Evolutionary conservation across 1,140 invertebrate genomes (phyloP), one percentile per base, ranked within the genome.

Genomic region (Drosophila santomea): DNA sequence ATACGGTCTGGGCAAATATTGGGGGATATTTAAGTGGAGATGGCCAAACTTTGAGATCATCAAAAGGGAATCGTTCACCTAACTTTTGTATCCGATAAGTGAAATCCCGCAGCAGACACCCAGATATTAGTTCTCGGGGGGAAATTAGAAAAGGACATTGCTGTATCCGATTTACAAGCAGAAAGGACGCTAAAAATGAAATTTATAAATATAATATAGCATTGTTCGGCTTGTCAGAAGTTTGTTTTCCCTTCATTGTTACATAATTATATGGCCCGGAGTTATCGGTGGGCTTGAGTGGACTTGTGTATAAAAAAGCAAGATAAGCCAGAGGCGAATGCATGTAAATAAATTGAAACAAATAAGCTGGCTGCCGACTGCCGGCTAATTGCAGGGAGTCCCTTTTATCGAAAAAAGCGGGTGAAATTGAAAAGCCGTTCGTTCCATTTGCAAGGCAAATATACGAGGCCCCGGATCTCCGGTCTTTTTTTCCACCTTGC

Each of bases 141-240:
- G 85, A 90, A 90, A 90, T 90, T 86, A 81, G 86, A 90, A 90
- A 39, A 90, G 85, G 85, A 90, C 81, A 90, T 90, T 90, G 85
- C 86, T 90, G 85, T 84, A 75, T 89, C 85, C 85, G 84, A 84
- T 17, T 39, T 36, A 62, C 54, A 74, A 82, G 77, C 44, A 64
- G 61, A 38, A 73, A 69, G 77, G 80, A 85, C 84, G 78, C 81
- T 85, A 74, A 58, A 86, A 83, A 91, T 91, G 86, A 91, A 89
- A 91, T 91, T 59, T 71, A 90, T 83, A 91, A 83, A 90, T 86
- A 84, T 83, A 38, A 73, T 47, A 10, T 14, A 17, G 15, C 28
- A 44, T 61, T 47, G 76, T 57, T 48, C 32, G 10, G 63, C 39
- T 48, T 76, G 78, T 74, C 54, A 51, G 41, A 61, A 81, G 61